Evolutionary conservation across 2,797 vertebrate species (phyloP), one percentile per base, ranked within the genome.

Genomic region (Ctenopoma multispine): DNA sequence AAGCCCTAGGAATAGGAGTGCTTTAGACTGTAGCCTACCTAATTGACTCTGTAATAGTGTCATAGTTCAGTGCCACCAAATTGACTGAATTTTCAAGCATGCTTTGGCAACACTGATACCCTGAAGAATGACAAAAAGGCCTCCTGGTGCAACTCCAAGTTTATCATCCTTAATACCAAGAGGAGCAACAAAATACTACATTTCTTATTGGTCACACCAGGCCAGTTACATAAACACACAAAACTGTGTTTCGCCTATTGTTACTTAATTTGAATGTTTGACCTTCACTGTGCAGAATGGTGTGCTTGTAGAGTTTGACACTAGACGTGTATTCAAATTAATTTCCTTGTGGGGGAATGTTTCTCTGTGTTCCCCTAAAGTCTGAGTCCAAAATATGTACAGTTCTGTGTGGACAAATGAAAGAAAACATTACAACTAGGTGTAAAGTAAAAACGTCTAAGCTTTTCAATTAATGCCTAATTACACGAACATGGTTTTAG

Each of bases 41-140:
- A 88, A 90, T 88, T 90, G 83, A 87, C 88, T 87, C 80, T 84
- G 66, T 86, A 88, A 90, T 86, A 55, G 75, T 87, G 84, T 77
- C 84, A 89, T 87, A 90, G 88, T 89, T 90, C 86, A 86, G 59
- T 77, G 80, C 74, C 84, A 84, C 77, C 64, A 79, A 88, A 88
- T 84, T 80, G 78, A 88, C 79, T 78, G 72, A 56, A 75, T 76
- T 85, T 82, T 78, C 73, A 70, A 85, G 81, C 75, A 77, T 72
- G 58, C 64, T 87, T 83, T 86, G 63, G 63, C 72, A 76, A 76
- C 67, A 69, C n/a, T 58, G 63, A 80, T 80, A 68, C 63, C 15
- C 63, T 59, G 36, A 79, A 62, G 81, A 77, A 69, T 53, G 27
- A 75, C 55, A 53, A 63, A 72, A 80, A 70, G 20, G 56, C 29